phyloP scores from a whole-genome alignment of 2,113 vertebrate genomes.

The Ammodytes marinus region DNA sequence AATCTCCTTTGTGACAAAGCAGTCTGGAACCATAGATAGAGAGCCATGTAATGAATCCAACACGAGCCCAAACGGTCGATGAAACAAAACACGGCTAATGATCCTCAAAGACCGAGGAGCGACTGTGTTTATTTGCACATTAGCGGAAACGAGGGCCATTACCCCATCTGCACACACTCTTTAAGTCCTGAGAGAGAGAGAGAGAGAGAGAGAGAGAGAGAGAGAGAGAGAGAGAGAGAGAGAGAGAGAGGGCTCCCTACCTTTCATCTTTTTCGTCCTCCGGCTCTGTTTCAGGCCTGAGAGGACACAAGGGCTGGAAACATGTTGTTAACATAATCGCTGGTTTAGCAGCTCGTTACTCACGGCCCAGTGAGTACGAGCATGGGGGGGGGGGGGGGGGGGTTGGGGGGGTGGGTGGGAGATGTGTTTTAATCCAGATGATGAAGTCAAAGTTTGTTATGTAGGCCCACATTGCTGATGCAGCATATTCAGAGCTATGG shows the following conservation, averaged over 20 bases:
- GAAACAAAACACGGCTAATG: constrained; percentile 23
- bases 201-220: too few relatives aligned
- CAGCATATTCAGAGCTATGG: constrained; percentile 48
- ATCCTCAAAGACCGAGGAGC: constrained; percentile 4
- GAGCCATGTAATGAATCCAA: not conserved
- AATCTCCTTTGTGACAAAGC: too few relatives aligned
- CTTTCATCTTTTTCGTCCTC: not conserved
- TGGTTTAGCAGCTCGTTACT: constrained; percentile 45
- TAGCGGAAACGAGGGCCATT: constrained; percentile 8
- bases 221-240: too few relatives aligned
- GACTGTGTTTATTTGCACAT: constrained; percentile 13
- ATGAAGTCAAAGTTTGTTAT: constrained; percentile 52
- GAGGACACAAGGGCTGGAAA: constrained; percentile 11
- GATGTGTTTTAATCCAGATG: not conserved
- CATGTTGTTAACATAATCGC: constrained; percentile 37
- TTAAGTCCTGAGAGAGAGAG: not conserved
- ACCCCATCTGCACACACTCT: constrained; percentile 8
- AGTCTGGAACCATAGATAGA: too few relatives aligned
- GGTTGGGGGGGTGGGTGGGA: too few relatives aligned
- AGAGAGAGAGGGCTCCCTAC: not conserved
- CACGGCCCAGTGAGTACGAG: constrained; percentile 24
- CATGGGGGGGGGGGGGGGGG: not conserved
- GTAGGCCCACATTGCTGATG: constrained; percentile 40
- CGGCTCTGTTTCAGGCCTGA: not conserved
- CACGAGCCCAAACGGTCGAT: not conserved